Evolutionary conservation across 30 jellyfish, hydroid and myxozoan genomes (phyloP), one percentile per base, ranked within the genome.

Genomic region (Sanderia malayensis): DNA sequence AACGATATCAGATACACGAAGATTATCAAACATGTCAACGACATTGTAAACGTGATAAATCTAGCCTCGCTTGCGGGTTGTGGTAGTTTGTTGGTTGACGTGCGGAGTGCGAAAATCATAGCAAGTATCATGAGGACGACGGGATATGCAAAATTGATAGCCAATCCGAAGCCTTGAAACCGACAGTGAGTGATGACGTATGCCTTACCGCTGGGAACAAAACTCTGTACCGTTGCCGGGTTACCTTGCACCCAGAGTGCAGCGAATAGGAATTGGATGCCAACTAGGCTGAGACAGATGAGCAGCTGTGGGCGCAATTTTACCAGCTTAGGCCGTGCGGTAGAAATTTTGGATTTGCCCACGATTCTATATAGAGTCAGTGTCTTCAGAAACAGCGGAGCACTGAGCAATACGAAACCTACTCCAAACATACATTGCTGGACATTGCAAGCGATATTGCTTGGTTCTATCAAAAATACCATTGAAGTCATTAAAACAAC

Each of bases 381-480:
- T 1, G 83, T 18, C 44, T 79, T 79, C 1, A 79, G 74, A 70
- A 79, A 79, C 22, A 79, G 34, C 0, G 90, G 82, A 1, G 72
- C 90, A 24, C 76, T 21, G 63, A 76, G 67, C 2, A 79, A 32
- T 23, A 70, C 28, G 30, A 79, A 52, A 20, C 82, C 44, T 10
- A 32, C 22, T 0, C 90, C 83, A 15, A 79, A 29, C 60, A 58
- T 8, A 27, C 70, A 68, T 55, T 59, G 82, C 21, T 79, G 90
- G 21, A 58, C 20, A 46, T 44, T 57, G 76, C 90, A 79, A 53
- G 67, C 67, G 32, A 79, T 6, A 1, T 68, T 25, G 24, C 75
- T 44, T 26, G 90, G 90, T 60, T 31, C 29, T 0, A 52, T 46
- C 7, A 79, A 27, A 30, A 65, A 65, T 0, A 66, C 28, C n/a